Evolutionary conservation across 2,113 vertebrate genomes (phyloP), one percentile per base, ranked within the genome.

Genomic region (Pantherophis guttatus): DNA sequence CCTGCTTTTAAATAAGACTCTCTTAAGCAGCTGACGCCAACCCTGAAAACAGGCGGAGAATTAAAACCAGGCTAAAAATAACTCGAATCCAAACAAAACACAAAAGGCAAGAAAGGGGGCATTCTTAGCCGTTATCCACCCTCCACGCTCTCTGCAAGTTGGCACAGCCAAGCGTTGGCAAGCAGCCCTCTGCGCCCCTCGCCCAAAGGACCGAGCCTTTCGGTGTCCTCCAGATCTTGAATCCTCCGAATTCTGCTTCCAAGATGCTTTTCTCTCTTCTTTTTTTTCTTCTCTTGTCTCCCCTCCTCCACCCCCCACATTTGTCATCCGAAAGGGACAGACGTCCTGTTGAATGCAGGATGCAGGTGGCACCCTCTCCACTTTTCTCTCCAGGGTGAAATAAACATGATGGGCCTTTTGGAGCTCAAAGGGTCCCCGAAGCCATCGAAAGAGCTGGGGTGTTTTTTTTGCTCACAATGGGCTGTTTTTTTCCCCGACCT

Each of bases 281-380:
- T 12, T 26, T 26, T 26, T 50, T 50, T 8, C 1, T 50, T 52
- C 5, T 21, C 86, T 54, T 52, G 26, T n/a, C 2, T 7, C 21
- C 57, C 23, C 8, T 48, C 44, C 44, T 2, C 3, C 4, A 48
- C 17, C 1, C 24, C n/a, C 17, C 1, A 9, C 9, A n/a, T 17
- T 15, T 1, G 3, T 23, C 2, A n/a, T 33, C 17, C 0, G 3
- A 24, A 5, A 57, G 15, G 8, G 52, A 15, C 17, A 1, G 29
- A n/a, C 10, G 44, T 48, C 33, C 33, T 62, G 59, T 44, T 0
- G 24, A 0, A 54, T 5, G 13, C 24, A 39, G 86, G 6, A 53
- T 26, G 50, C 48, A 39, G 86, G 2, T 9, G 10, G 26, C 48
- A 12, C 86, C 86, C 5, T 12, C 55, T 57, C 87, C 1, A 48